Base-by-base conservation (phyloP, 2,888 invertebrate genomes). In the Macaria liturata region DNA sequence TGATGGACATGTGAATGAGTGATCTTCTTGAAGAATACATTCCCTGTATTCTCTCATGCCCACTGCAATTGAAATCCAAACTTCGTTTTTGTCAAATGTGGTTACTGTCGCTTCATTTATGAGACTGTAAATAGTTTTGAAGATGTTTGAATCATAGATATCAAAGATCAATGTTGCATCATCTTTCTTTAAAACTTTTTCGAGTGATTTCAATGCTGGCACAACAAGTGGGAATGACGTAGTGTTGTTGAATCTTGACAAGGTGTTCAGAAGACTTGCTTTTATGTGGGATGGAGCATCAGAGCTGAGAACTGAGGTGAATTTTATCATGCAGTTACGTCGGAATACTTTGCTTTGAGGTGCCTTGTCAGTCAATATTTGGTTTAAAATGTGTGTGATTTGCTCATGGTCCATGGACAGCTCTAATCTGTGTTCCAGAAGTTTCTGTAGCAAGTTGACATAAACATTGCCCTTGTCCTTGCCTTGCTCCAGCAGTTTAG, bases 321-420 rank as follows among this genome's bases (percentile, higher is more conserved):
- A 74, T 72, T 85, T 84, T 6, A 78, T 62, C 1, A 89, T 66
- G 48, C 86, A 86, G 50, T 88, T 84, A 54, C 85, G 88, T 48
- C 79, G 80, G 43, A 91, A 88, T 40, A 81, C 57, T 68, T 82
- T 91, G 44, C 66, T 83, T 0, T 89, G 92, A 32, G 91, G 79
- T 4, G 91, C 88, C 67, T 93, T 92, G 4, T 93, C 89, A 0
- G 93, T 93, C 0, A 96, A 67, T 54, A 95, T 82, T 8, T 94
- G 94, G 65, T 93, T 94, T 1, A 96, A 74, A 30, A 94, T 86
- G 43, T 95, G 83, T 0, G 93, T 87, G 20, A 95, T 80, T 74
- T 96, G 96, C 62, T 95, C 94, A 42, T 93, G 83, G 70, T 96
- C 96, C 62, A 95, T 78, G 34, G 92, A 65, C 44, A 96, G 86